Conservation (phyloP, 53 echinoderm and acorn worm species). For the Patiria pectinifera region DNA sequence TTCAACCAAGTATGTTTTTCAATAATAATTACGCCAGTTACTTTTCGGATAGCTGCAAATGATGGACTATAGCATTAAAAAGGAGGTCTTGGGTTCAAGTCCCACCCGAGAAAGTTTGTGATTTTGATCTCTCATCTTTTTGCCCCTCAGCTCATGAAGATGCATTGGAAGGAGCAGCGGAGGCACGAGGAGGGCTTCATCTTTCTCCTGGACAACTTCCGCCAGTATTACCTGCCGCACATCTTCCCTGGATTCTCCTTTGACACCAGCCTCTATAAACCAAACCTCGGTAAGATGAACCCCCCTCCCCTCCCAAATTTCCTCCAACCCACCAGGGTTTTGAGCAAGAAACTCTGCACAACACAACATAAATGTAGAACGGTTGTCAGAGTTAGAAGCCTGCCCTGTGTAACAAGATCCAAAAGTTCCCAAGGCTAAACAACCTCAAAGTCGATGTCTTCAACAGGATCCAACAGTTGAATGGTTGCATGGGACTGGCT, state of each 20-base stretch:
- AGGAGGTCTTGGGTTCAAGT: too few species aligned
- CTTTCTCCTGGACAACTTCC: slow-evolving; percentile 95
- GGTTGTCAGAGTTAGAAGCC: too few species aligned
- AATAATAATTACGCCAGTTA: too few species aligned
- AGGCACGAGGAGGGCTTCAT: slow-evolving; percentile 84
- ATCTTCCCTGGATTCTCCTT: slow-evolving; percentile 95
- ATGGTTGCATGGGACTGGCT: too few species aligned
- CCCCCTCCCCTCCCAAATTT: background rate
- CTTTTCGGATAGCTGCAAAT: too few species aligned
- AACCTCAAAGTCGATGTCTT: too few species aligned
- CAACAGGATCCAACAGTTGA: too few species aligned
- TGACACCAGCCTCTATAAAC: slow-evolving; percentile 87
- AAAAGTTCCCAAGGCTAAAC: too few species aligned
- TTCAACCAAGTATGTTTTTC: too few species aligned
- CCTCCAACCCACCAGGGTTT: background rate
- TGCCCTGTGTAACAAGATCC: too few species aligned
- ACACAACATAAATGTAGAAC: background rate
- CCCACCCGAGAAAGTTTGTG: too few species aligned
- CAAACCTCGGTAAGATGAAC: slow-evolving; percentile 78
- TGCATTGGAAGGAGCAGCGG: slow-evolving; percentile 82
- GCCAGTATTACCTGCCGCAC: slow-evolving; percentile 90
- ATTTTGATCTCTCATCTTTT: background rate
- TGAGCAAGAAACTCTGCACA: background rate
- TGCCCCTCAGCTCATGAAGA: slow-evolving; percentile 73
- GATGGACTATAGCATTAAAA: too few species aligned